Base-by-base conservation (phyloP, 2,113 vertebrate genomes). In the Cepphus grylle region DNA sequence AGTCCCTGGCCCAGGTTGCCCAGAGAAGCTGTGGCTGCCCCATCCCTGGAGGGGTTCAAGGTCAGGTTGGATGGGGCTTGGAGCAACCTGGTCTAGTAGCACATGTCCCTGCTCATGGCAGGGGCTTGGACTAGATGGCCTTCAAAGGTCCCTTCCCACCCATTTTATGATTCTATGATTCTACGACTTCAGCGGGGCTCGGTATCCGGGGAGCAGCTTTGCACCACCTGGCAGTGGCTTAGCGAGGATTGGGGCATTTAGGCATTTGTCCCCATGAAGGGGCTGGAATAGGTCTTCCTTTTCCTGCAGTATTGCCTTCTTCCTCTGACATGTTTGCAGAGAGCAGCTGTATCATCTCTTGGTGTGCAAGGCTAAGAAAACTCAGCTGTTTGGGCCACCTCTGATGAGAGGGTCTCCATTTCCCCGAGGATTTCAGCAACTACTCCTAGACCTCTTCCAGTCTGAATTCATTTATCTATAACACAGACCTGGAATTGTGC, bases 1-100 rank as follows among this genome's bases (percentile, higher is more conserved):
- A 50, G n/a, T n/a, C n/a, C n/a, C n/a, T n/a, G n/a, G n/a, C n/a
- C n/a, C n/a, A n/a, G n/a, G n/a, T n/a, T n/a, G n/a, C n/a, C n/a
- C n/a, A n/a, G n/a, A n/a, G n/a, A n/a, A n/a, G n/a, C 3, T 5
- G 74, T 25, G 2, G 45, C 17, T 30, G 20, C n/a, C 3, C n/a
- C n/a, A 50, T 40, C 58, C 2, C 8, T 61, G 26, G 34, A 49
- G 17, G 2, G 0, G 3, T 62, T 78, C 58, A 19, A 25, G 19
- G 26, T 3, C 56, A 49, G 43, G 26, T 6, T 61, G 43, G 43
- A 77, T 1, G 2, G 32, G 14, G 20, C 34, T 36, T 3, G 36
- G 43, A 30, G 45, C 15, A 38, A 19, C 11, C 16, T 62, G n/a
- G 8, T 14, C 8, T 40, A 11, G 15, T 61, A 6, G 34, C 1